A percentile compares a stretch with the other conserved stretches of the same genome.
Evolutionary conservation across 2,888 invertebrate species (phyloP).

Genomic region (Brachypalpus laphriformis): DNA sequence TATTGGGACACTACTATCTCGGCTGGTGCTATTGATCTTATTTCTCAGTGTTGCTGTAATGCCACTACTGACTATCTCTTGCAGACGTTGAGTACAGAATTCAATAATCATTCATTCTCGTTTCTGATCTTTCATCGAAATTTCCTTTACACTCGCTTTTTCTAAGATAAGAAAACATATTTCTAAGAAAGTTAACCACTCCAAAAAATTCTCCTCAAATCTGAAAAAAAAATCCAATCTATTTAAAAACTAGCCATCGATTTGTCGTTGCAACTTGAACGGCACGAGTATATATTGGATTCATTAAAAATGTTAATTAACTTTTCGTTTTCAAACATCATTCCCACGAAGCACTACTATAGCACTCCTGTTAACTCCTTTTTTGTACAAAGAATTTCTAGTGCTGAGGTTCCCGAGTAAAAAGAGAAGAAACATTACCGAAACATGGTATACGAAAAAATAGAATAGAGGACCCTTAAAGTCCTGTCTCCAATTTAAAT

Average conservation of each 20-base stretch:
- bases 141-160: too few relatives aligned
- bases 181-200: background rate
- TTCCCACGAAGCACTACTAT: background rate
- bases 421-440: background rate
- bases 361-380: background rate
- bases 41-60: too few relatives aligned
- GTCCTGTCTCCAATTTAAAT: slow-evolving; percentile 53
- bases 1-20: too few relatives aligned
- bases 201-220: background rate
- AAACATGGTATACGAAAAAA: slow-evolving; percentile 2
- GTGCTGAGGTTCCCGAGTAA: background rate
- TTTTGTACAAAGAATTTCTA: background rate
- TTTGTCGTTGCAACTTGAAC: background rate
- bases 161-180: background rate
- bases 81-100: too few relatives aligned
- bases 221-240: slow-evolving; percentile 10
- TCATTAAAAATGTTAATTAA: slow-evolving; percentile 46
- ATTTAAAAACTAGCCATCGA: slow-evolving; percentile 4
- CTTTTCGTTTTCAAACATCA: slow-evolving; percentile 31
- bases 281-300: slow-evolving; percentile 9
- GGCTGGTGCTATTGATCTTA: too few relatives aligned
- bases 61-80: too few relatives aligned
- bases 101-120: too few relatives aligned
- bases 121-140: too few relatives aligned
- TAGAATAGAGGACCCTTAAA: slow-evolving; percentile 12